Evolutionary conservation across 1,140 invertebrate species (phyloP), one percentile per base, ranked within the genome.

Genomic region (Hylaeus volcanicus): DNA sequence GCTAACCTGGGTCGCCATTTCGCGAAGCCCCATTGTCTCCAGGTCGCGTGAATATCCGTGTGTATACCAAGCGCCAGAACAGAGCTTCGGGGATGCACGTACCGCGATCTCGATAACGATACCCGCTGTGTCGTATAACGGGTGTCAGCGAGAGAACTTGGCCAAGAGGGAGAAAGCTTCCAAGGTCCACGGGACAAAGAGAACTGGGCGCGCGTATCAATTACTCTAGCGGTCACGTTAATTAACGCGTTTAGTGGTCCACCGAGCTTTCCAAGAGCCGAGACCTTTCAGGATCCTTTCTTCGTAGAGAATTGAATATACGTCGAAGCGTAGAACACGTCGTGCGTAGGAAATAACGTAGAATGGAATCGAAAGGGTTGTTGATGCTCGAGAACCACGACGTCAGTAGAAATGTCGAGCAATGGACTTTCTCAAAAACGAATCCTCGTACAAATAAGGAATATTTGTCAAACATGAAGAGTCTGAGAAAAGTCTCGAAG

Each of bases 101-200:
- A 8, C 43, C 53, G 26, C 41, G 74, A 79, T 79, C 63, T 58
- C 48, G 58, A 79, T 72, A 72, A 79, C 45, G 69, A 79, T 79
- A 78, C 58, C 39, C 26, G 48, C 4, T 37, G 26, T 51, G 12
- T 12, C n/a, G 68, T 41, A 53, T 48, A 69, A 72, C 56, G 58
- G 48, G 9, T 39, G 58, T 15, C 43, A 12, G 58, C 58, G 58
- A 5, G 26, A n/a, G n/a, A 37, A 53, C 37, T 51, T 14, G 14
- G 15, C 9, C n/a, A 39, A 70, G 48, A 45, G 64, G 26, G 64
- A 4, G 9, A 37, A 2, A 1, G 65, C 53, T 45, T n/a, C 15
- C 41, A 69, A 60, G 66, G 37, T 43, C 26, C 15, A 51, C 26
- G 55, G 11, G 43, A 70, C 65, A 77, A 51, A 70, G n/a, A 12